A percentile compares a stretch with the other conserved stretches of the same genome.
phyloP scores from a whole-genome alignment of 2,888 invertebrate genomes.

The Shargacucullia verbasci region DNA sequence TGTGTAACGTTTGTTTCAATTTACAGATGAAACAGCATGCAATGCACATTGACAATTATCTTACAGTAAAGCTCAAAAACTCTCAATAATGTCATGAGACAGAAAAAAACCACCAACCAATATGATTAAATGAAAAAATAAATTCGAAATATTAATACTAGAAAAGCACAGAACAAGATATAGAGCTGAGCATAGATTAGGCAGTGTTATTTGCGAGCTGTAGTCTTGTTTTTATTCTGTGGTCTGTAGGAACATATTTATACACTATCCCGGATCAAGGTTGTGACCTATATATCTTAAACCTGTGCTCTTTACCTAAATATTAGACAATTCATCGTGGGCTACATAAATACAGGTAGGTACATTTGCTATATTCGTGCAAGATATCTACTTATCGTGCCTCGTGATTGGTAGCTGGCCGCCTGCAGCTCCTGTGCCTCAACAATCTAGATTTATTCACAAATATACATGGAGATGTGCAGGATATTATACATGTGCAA shows the following conservation, averaged over 20 bases:
- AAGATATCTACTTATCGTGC: slow-evolving; percentile 76
- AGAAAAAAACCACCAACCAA: slow-evolving; percentile 64
- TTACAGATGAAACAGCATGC: slow-evolving; percentile 67
- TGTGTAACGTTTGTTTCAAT: slow-evolving; percentile 62
- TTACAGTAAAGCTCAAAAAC: slow-evolving; percentile 67
- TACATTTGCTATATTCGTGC: slow-evolving; percentile 75
- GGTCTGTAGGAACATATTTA: slow-evolving; percentile 70
- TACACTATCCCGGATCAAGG: slow-evolving; percentile 69
- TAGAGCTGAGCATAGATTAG: slow-evolving; percentile 86
- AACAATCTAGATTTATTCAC: slow-evolving; percentile 69
- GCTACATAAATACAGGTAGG: slow-evolving; percentile 63
- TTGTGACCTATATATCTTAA: slow-evolving; percentile 69
- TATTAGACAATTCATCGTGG: slow-evolving; percentile 61
- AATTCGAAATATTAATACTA: slow-evolving; percentile 73
- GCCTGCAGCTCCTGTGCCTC: slow-evolving; percentile 83
- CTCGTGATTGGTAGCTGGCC: slow-evolving; percentile 84
- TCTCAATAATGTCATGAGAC: slow-evolving; percentile 63
- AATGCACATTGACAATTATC: slow-evolving; percentile 65
- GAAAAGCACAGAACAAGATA: slow-evolving; percentile 84
- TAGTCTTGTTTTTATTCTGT: slow-evolving; percentile 70
- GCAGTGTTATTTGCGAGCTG: slow-evolving; percentile 87
- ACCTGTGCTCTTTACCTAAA: slow-evolving; percentile 79
- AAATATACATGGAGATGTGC: slow-evolving; percentile 74
- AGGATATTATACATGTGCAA: slow-evolving; percentile 83
- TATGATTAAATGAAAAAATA: slow-evolving; percentile 60